Conservation (phyloP, 1,140 invertebrate species). For the Dendrolimus punctatus region DNA sequence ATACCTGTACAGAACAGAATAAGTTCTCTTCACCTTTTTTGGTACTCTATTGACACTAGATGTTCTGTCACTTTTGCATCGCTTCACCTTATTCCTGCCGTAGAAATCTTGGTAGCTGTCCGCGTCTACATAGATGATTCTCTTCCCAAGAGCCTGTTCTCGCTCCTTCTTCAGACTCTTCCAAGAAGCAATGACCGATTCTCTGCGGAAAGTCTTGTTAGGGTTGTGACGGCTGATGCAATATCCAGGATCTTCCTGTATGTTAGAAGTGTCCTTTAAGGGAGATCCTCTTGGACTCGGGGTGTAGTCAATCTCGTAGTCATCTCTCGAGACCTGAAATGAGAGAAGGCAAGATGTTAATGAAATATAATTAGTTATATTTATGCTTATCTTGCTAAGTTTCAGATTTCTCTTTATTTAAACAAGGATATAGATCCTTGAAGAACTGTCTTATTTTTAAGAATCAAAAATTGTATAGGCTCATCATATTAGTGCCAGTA, state of each 20-base stretch:
- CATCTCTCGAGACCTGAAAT: slow-evolving; percentile 62
- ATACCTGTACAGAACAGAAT: slow-evolving; percentile 62
- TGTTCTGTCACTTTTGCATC: slow-evolving; percentile 59
- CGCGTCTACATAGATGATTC: slow-evolving; percentile 53
- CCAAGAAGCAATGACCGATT: slow-evolving; percentile 63
- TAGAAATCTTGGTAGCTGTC: slow-evolving; percentile 60
- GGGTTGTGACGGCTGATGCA: slow-evolving; percentile 62
- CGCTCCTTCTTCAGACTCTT: slow-evolving; percentile 60
- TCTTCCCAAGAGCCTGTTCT: slow-evolving; percentile 57
- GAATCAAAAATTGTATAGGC: no score
- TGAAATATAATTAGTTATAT: slow-evolving; percentile 4
- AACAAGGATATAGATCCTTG: no score
- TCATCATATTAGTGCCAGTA: no score
- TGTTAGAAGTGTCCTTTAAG: slow-evolving; percentile 60
- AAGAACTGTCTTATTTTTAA: no score
- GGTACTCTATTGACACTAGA: slow-evolving; percentile 31
- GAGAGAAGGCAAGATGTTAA: slow-evolving; percentile 8
- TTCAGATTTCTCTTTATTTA: no score
- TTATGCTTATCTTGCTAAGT: no score
- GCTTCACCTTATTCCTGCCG: slow-evolving; percentile 58
- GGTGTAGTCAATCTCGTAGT: slow-evolving; percentile 61
- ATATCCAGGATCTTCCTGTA: slow-evolving; percentile 55
- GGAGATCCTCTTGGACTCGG: slow-evolving; percentile 55
- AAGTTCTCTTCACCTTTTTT: slow-evolving; percentile 62
- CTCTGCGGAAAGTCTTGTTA: slow-evolving; percentile 59